Evolutionary conservation across 2,888 invertebrate species (phyloP), one percentile per base, ranked within the genome.

Genomic region (Aradus depressus): DNA sequence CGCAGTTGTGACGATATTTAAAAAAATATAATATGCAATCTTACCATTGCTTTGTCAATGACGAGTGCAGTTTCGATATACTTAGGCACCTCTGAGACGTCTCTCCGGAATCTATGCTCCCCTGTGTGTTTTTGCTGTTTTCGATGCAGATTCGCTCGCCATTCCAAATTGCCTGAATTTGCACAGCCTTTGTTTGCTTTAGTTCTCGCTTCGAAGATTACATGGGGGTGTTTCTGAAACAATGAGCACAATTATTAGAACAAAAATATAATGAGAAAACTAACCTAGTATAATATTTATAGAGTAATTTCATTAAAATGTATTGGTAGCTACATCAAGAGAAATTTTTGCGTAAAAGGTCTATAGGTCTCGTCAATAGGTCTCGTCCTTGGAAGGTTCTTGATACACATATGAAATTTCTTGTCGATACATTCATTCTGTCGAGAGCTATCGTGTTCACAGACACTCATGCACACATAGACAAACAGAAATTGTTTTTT

Each of bases 191-290:
- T 89, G 73, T 84, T 86, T 61, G 83, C 81, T 69, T 90, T 89
- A 53, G 87, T 85, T 62, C 88, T 81, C 65, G 92, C 89, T 71
- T 92, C 90, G 75, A 92, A 95, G 70, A 95, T 89, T 70, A 95
- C 86, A 79, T 95, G 95, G 66, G 93, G 93, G 80, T 93, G 92
- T 73, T 90, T 90, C 84, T 89, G 85, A 85, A 87, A 81, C 19
- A n/a, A 35, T 14, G 16, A 35, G 12, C 8, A 28, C 8, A 28
- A 28, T n/a, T n/a, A n/a, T n/a, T n/a, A 28, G 12, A 28, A 10
- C 8, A 28, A 28, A 28, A 28, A 28, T 28, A 28, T 8, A 10
- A 10, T 12, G 28, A 10, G 8, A 10, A 28, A 10, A 28, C 8
- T 28, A 10, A 28, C 8, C 12, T 12, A 8, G 8, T 28, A 10